phyloP scores from a whole-genome alignment of 2,797 vertebrate species.

The Furcifer pardalis region DNA sequence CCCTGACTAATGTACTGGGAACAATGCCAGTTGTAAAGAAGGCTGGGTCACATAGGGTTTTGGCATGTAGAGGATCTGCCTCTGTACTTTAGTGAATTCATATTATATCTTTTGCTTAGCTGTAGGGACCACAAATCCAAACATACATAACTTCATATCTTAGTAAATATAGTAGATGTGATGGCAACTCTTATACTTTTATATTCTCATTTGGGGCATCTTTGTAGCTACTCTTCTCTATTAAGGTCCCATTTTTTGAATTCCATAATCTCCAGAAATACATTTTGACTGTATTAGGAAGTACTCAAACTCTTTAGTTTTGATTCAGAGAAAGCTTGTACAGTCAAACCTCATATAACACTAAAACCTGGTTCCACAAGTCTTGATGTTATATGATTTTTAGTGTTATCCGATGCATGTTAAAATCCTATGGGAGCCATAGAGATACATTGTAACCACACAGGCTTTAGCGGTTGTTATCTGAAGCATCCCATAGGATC shows the following conservation, averaged over 20 bases:
- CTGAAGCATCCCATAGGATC: no score
- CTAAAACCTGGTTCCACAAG: no score
- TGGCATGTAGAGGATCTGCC: neutral
- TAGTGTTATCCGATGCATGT: no score
- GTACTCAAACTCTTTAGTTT: neutral
- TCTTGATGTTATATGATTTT: no score
- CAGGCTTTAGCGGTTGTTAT: no score
- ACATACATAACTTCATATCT: neutral
- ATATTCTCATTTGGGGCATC: neutral
- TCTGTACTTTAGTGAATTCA: neutral
- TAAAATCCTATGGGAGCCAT: no score
- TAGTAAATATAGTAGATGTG: neutral
- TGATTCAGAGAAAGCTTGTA: neutral
- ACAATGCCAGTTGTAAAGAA: neutral
- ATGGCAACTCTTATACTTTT: neutral
- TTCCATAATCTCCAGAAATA: neutral
- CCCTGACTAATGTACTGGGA: neutral
- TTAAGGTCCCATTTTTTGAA: conserved; percentile 6
- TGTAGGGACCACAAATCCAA: neutral
- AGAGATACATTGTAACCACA: no score
- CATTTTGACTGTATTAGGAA: neutral
- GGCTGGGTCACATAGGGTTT: neutral
- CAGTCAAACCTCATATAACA: no score
- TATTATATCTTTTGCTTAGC: neutral
- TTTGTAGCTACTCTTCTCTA: neutral